Evolutionary conservation across 2,797 vertebrate species (phyloP), one percentile per base, ranked within the genome.

Genomic region (Hylomyscus alleni): DNA sequence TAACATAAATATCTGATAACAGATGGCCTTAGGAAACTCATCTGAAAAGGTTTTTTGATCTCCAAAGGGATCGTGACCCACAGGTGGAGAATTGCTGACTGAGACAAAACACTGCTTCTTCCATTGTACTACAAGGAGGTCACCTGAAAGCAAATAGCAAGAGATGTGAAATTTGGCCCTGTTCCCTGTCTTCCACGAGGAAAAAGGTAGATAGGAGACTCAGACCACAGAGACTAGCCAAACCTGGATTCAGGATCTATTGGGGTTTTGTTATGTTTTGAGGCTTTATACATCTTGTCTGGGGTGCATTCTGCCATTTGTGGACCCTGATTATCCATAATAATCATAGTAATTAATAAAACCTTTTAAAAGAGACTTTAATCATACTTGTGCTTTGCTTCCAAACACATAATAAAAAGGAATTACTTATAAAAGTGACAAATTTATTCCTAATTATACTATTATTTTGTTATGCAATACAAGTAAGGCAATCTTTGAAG

Each of bases 371-470:
- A 84, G 94, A 95, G 98, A 69, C 92, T 98, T 98, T 98, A 97
- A 98, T 97, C 96, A 97, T 83, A 81, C 96, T 97, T 95, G 87
- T 96, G 92, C 93, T 97, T 97, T 97, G 98, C 96, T 97, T 98
- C 96, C 95, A 98, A 98, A 98, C 96, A 95, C 77, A 94, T 95
- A 98, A 98, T 98, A 95, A 98, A 97, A 97, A 95, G 73, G 97
- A 96, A 31, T 14, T 96, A 97, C 94, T 98, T 96, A 95, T 96
- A 98, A 97, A 98, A 96, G 96, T 98, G 97, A 98, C 98, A 98
- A 98, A 98, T 98, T 98, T 98, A 97, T 98, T 97, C 95, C 91
- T 98, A 98, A 98, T 98, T 98, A 98, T 98, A 98, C 96, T 85
- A 98, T 98, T 98, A 98, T 92, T 98, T 98, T 98, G 96, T 96